These are phyloP conservation scores for Drosophila mimetica DNA, from an alignment of 2,888 invertebrate species.

Conservation along the genomic window DNA sequence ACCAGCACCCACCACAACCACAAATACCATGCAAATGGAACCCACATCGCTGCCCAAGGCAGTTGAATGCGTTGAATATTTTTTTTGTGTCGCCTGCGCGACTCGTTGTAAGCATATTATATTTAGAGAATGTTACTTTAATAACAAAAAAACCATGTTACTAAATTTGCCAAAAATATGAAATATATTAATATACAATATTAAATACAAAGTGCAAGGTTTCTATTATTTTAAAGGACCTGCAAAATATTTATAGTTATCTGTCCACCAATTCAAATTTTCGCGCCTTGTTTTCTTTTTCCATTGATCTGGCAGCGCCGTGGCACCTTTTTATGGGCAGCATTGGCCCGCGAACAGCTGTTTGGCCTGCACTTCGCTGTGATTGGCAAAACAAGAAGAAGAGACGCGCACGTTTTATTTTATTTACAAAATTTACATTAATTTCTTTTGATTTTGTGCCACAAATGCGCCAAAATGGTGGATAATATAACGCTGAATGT, in stretches of 20 bases:
- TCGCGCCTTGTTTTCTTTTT: background rate
- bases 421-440: constrained; percentile 41
- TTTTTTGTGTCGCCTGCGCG: constrained; percentile 45
- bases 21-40: constrained; percentile 22
- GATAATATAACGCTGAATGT: constrained; percentile 76
- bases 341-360: constrained; percentile 12
- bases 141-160: constrained; percentile 44
- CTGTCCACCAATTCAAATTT: constrained; percentile 1
- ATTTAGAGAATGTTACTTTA: constrained; percentile 47
- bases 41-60: constrained; percentile 44
- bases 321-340: background rate
- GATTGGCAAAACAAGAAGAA: constrained; percentile 6
- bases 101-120: constrained; percentile 49
- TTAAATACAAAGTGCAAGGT: background rate
- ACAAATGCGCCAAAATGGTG: constrained; percentile 46
- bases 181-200: constrained; percentile 48
- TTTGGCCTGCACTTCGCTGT: background rate
- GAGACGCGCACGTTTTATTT: constrained; percentile 66
- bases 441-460: background rate
- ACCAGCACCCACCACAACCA: constrained; percentile 17
- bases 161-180: constrained; percentile 55
- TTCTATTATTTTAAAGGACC: background rate
- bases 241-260: no score
- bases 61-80: constrained; percentile 30
- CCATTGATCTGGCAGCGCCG: background rate